Conservation (phyloP, 2,113 vertebrate species). For the Cepphus grylle region DNA sequence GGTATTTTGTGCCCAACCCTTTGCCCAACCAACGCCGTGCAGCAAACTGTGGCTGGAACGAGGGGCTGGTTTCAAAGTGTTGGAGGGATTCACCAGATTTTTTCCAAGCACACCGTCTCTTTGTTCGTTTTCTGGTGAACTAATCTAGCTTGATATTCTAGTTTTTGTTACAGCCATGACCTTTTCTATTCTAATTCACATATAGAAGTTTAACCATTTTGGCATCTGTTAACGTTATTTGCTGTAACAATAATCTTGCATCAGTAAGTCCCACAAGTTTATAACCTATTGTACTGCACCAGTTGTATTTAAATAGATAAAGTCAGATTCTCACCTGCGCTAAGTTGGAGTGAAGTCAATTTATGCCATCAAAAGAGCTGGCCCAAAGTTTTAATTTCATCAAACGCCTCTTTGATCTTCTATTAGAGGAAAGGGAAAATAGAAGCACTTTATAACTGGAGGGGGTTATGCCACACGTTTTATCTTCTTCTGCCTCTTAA, state of each 20-base stretch:
- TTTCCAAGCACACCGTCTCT: not conserved
- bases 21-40: not conserved
- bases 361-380: slow-evolving; percentile 64
- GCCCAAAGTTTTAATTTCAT: slow-evolving; percentile 41
- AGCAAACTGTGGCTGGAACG: not conserved
- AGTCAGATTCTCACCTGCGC: slow-evolving; percentile 57
- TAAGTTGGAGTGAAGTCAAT: slow-evolving; percentile 47
- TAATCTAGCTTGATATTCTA: not conserved
- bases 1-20: slow-evolving; percentile 26
- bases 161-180: not conserved
- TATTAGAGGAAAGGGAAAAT: slow-evolving; percentile 39
- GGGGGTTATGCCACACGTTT: not conserved
- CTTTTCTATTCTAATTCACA: slow-evolving; percentile 26
- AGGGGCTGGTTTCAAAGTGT: slow-evolving; percentile 26
- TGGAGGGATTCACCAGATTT: not conserved
- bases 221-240: not conserved
- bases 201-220: not conserved
- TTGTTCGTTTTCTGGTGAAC: slow-evolving; percentile 9
- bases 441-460: not conserved
- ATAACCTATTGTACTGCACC: not conserved
- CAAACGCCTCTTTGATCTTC: slow-evolving; percentile 60
- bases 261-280: not conserved
- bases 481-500: not conserved
- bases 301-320: slow-evolving; percentile 45
- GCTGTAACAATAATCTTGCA: not conserved